Evolutionary conservation across 2,888 invertebrate genomes (phyloP), one percentile per base, ranked within the genome.

Genomic region (Eurytoma californica): DNA sequence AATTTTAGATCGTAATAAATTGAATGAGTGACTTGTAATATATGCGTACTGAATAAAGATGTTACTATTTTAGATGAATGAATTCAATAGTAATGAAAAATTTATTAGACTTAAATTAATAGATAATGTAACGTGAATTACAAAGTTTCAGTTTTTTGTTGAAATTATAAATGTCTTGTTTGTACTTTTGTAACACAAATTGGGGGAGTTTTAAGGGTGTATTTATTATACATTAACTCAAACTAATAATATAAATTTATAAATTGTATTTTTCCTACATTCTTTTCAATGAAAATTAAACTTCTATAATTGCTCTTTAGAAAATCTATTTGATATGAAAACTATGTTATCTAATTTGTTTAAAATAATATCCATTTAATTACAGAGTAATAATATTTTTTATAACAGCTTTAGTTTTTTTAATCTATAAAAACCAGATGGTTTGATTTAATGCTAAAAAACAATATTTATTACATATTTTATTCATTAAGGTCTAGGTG

Each of bases 41-140:
- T 89, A 89, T 89, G 87, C 88, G 86, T 87, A 88, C 86, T 86
- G 86, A 90, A 90, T 90, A 90, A 90, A 89, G 87, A 88, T 87
- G 87, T 90, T 90, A 89, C 87, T 90, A 90, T 90, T 90, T 89
- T 90, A 89, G 51, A 78, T 12, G 28, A 72, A 47, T 66, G 55
- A 66, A 61, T n/a, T 53, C n/a, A 20, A 67, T 20, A 66, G 20
- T n/a, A 30, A 53, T 53, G 39, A 39, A 7, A 39, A 39, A 39
- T 39, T 39, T 7, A 39, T 39, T 39, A 39, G 39, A 39, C 39
- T 39, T 39, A 39, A 39, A 4, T 7, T 39, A 39, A 39, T 39
- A 7, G 39, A 7, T 39, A 39, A 39, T 66, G 39, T 39, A 39
- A 39, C 7, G 39, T 39, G 39, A 39, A 39, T 39, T 39, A 39